phyloP scores from a whole-genome alignment of 2,888 invertebrate genomes.

The Polyploca ridens region DNA sequence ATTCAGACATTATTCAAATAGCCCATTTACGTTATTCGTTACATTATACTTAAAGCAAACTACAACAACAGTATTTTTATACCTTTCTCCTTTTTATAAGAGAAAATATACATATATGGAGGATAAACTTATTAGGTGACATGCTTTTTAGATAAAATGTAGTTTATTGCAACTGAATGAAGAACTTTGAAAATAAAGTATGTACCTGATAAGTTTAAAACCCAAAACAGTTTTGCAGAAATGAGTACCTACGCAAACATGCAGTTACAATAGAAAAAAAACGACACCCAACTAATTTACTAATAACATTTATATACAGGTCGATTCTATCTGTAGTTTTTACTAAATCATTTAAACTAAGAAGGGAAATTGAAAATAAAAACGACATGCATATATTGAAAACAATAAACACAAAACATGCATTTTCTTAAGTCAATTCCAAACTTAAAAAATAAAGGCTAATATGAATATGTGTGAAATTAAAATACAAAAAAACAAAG shows the following conservation, averaged over 20 bases:
- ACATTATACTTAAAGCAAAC: constrained; percentile 5
- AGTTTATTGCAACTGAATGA: no score
- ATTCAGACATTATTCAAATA: neutral
- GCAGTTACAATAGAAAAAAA: constrained; percentile 8
- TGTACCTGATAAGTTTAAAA: neutral
- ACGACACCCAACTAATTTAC: neutral
- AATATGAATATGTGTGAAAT: constrained; percentile 74
- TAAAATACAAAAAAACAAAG: constrained; percentile 35
- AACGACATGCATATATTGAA: constrained; percentile 13
- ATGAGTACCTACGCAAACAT: neutral
- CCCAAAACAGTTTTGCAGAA: neutral
- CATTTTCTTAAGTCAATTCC: constrained; percentile 27
- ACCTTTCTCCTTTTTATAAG: neutral
- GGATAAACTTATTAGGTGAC: neutral
- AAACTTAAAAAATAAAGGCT: constrained; percentile 37
- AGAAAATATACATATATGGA: constrained; percentile 26
- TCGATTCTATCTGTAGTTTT: neutral
- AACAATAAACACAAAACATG: constrained; percentile 34
- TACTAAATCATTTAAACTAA: constrained; percentile 13
- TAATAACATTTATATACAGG: neutral
- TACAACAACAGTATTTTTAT: neutral
- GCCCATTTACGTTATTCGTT: neutral
- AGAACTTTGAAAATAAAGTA: neutral
- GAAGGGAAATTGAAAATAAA: constrained; percentile 14
- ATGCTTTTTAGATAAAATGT: no score